Percentiles rank a stretch among this genome's conserved stretches.
Evolutionary conservation across 2,113 vertebrate genomes (phyloP).

Genomic region (Porphyrio hochstetteri): DNA sequence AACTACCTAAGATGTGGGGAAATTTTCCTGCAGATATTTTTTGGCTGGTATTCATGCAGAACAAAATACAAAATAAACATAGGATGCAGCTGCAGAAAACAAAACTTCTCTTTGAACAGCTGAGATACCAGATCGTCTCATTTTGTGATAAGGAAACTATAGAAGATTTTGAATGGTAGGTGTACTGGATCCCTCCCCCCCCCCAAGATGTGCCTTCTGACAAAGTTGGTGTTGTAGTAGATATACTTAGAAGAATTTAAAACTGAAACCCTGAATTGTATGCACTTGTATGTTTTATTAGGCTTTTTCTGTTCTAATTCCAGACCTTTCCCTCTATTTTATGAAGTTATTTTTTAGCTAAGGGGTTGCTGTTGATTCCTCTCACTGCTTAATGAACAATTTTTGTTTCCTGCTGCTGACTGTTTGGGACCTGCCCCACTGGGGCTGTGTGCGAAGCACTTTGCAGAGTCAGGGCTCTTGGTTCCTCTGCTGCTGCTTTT

Average conservation of each 20-base stretch:
- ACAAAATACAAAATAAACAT: not conserved
- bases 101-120: not conserved
- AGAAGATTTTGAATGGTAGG: not conserved
- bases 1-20: not conserved
- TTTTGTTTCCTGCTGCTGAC: not conserved
- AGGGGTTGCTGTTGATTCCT: not conserved
- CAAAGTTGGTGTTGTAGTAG: not conserved
- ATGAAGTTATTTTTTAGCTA: not conserved
- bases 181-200: not conserved
- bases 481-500: not conserved
- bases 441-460: not conserved
- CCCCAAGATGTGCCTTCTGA: not conserved
- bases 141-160: not conserved
- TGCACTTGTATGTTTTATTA: not conserved
- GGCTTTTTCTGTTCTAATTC: not conserved
- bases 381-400: not conserved
- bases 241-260: not conserved
- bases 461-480: not conserved
- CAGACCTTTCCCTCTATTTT: not conserved
- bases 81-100: not conserved
- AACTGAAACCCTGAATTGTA: not conserved
- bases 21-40: conserved; percentile 3
- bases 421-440: not conserved
- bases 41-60: not conserved
- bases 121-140: not conserved